Conservation (phyloP, 2,113 vertebrate species). For the Myrmecophaga tridactyla region DNA sequence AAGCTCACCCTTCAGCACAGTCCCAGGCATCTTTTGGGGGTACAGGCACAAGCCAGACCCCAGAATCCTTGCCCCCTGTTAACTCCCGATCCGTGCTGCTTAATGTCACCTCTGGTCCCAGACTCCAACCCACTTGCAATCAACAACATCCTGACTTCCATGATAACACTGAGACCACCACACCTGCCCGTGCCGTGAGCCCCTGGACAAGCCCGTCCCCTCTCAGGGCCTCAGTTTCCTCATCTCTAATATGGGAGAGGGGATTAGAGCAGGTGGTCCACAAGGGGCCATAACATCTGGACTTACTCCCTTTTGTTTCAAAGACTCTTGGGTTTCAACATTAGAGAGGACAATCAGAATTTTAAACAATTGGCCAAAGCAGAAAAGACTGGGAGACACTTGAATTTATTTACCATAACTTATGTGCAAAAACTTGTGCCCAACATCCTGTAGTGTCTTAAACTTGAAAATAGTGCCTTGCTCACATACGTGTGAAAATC, state of each 20-base stretch:
- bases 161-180: neutral
- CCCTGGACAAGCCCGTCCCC: neutral
- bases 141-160: neutral
- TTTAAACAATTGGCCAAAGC: neutral
- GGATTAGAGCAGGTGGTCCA: neutral
- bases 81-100: fast-evolving
- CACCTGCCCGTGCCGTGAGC: neutral
- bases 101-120: neutral
- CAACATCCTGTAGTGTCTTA: neutral
- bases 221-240: neutral
- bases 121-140: neutral
- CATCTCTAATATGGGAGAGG: neutral
- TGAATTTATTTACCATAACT: slow-evolving; percentile 26
- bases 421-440: neutral
- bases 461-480: neutral
- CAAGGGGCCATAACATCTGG: neutral
- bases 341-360: neutral
- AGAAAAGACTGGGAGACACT: neutral
- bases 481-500: neutral
- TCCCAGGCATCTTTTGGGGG: neutral
- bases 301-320: neutral
- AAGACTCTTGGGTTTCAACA: neutral
- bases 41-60: neutral
- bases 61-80: fast-evolving
- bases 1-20: neutral